Evolutionary conservation across 2,888 invertebrate genomes (phyloP).

Genomic region (Drosophila nigricruria): DNA sequence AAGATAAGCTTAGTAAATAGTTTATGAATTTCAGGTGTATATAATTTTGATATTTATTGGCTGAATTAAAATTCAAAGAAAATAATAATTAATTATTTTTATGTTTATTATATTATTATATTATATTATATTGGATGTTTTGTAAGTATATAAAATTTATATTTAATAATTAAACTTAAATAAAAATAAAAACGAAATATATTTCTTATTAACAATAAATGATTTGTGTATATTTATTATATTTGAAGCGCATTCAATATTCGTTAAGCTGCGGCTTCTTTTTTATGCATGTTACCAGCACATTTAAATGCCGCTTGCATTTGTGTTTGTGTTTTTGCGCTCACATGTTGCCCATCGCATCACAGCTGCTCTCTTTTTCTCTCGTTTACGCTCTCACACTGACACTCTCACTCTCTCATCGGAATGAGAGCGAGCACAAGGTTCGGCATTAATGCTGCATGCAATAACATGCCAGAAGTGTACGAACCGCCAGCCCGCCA

Average conservation of each 20-base stretch:
- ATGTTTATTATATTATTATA: no score
- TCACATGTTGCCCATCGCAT: conserved; percentile 58
- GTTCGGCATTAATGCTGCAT: conserved; percentile 49
- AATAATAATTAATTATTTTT: no score
- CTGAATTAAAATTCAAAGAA: no score
- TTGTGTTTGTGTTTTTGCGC: conserved; percentile 48
- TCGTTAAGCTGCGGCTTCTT: conserved; percentile 3
- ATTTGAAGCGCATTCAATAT: conserved; percentile 18
- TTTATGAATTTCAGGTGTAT: neutral
- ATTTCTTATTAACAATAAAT: neutral
- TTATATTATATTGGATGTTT: no score
- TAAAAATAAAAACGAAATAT: neutral
- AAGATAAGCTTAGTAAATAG: neutral
- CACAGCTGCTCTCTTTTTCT: conserved; percentile 48
- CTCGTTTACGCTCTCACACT: conserved; percentile 10
- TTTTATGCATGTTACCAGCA: conserved; percentile 41
- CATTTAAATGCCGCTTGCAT: conserved; percentile 55
- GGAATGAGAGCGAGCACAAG: conserved; percentile 21
- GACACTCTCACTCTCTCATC: conserved; percentile 7
- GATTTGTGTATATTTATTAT: neutral
- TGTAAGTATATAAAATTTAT: no score
- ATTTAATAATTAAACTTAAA: neutral
- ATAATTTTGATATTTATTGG: no score
- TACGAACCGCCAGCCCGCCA: conserved; percentile 26
- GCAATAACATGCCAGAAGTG: conserved; percentile 37